Base-by-base conservation (phyloP, 2,888 invertebrate species). In the Chrysopilus asiliformis region DNA sequence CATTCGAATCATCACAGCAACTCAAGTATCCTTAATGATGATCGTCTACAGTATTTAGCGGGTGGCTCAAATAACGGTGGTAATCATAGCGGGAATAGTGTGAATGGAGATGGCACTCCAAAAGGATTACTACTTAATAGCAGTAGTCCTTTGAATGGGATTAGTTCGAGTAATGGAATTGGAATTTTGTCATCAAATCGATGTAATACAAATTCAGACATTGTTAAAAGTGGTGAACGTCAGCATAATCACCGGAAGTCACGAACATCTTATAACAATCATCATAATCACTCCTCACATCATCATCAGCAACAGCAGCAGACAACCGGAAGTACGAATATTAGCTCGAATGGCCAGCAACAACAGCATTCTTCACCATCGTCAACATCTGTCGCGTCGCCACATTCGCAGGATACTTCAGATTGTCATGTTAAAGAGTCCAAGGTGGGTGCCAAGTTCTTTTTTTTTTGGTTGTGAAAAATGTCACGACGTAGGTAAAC, bases 221-320 rank as follows among this genome's bases (percentile, higher is more conserved):
- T 25, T 14, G 9, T 22, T 22, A 39, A 28, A 19, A 19, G 32
- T 19, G 27, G 22, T 15, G 34, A 40, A 16, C 30, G 37, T 7
- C 36, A 39, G 28, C 43, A 41, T 18, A 36, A 25, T 25, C 34
- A 41, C 27, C 20, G 41, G 52, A 43, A 58, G 56, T 38, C 60
- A 53, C 37, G 39, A 9, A 26, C 36, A 9, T 29, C 55, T 47
- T 32, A 53, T 47, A 43, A 52, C 49, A 1, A 45, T 49, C 5
- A 41, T 48, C 15, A 55, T 32, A 36, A 41, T 43, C 38, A 48
- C 41, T 28, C 26, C 13, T 5, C 6, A 42, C 22, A 40, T 15
- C 32, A 30, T 22, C 36, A 36, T 2, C 17, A 30, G 16, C 13
- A 18, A 7, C 34, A 34, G 14, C 34, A 34, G 13, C 44, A 45